Conservation (phyloP, 2,797 vertebrate species). For the Philypnodon macrostomus region DNA sequence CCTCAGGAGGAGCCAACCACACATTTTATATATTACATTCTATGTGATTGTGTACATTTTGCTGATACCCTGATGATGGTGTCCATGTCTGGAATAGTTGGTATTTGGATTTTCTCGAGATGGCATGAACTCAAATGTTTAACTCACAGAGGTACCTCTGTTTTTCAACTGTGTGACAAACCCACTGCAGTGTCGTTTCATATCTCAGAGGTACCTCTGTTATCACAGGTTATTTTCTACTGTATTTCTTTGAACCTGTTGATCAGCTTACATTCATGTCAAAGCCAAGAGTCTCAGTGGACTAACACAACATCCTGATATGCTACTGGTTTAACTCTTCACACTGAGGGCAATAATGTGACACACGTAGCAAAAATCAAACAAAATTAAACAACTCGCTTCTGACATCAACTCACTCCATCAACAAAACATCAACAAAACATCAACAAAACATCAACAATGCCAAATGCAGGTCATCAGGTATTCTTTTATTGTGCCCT, state of each 20-base stretch:
- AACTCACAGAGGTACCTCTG: constrained; percentile 76
- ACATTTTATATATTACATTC: constrained; percentile 79
- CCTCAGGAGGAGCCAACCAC: constrained; percentile 56
- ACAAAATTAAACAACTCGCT: constrained; percentile 41
- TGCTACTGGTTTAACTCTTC: constrained; percentile 56
- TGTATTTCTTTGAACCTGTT: constrained; percentile 34
- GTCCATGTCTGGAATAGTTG: constrained; percentile 78
- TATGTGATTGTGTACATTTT: constrained; percentile 78
- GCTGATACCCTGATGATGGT: constrained; percentile 76
- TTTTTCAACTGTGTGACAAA: constrained; percentile 72
- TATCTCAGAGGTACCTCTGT: no score
- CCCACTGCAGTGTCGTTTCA: constrained; percentile 57
- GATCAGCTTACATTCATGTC: constrained; percentile 51
- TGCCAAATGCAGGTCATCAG: constrained; percentile 65
- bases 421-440: no score
- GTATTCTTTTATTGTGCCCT: constrained; percentile 49
- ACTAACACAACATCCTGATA: constrained; percentile 46
- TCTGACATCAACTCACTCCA: constrained; percentile 49
- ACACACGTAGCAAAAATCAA: constrained; percentile 53
- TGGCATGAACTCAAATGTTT: constrained; percentile 78
- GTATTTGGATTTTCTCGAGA: constrained; percentile 78
- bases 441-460: no score
- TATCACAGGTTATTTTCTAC: constrained; percentile 38
- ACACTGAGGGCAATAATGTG: constrained; percentile 69
- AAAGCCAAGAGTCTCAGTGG: constrained; percentile 66